phyloP scores from a whole-genome alignment of 2,888 invertebrate genomes.

The Dinocampus coccinellae region DNA sequence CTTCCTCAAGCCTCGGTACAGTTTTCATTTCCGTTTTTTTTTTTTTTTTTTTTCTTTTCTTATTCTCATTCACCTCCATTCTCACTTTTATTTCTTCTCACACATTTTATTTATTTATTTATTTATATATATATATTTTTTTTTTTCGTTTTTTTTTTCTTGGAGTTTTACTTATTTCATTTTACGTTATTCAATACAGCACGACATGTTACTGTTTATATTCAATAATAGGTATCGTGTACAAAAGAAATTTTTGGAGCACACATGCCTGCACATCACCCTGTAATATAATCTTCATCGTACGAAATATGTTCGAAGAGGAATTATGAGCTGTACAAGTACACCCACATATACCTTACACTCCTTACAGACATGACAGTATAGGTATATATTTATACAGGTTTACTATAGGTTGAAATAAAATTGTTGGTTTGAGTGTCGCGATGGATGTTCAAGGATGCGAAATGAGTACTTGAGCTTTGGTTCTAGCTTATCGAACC shows the following conservation, averaged over 20 bases:
- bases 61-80: no score
- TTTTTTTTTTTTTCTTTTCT: not conserved
- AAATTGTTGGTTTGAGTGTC: conserved; percentile 15
- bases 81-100: not conserved
- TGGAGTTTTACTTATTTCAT: not conserved
- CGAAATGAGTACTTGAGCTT: conserved; percentile 51
- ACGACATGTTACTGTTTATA: no score
- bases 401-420: no score
- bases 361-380: no score
- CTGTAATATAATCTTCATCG: no score
- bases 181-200: not conserved
- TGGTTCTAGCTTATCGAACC: conserved; percentile 52
- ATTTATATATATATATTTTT: not conserved
- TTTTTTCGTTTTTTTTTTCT: not conserved
- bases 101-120: not conserved
- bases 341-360: no score
- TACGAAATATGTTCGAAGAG: no score
- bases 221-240: no score
- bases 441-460: conserved; percentile 50
- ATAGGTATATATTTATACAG: conserved; percentile 6
- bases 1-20: not conserved
- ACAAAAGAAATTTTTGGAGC: no score
- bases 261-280: no score
- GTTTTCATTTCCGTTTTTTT: conserved; percentile 8
- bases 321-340: no score